These are phyloP conservation scores for Pagetopsis macropterus DNA, from an alignment of 2,797 vertebrate genomes.

Conservation along the genomic window DNA sequence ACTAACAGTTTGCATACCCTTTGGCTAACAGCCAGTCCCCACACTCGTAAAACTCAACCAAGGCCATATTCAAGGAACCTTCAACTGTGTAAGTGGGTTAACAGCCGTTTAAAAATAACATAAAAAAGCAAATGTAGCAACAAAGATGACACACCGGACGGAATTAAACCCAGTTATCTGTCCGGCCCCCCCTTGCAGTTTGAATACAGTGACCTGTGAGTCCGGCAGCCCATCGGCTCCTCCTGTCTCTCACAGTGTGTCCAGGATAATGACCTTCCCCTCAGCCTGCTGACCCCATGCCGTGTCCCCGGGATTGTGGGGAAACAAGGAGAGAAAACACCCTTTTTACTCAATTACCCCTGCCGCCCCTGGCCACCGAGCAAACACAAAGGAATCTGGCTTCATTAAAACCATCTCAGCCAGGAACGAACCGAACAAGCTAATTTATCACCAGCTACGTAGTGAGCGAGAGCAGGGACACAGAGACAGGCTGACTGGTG, in stretches of 20 bases:
- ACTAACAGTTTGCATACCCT: conserved; percentile 32
- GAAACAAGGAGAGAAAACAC: conserved; percentile 84
- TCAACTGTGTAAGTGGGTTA: conserved; percentile 19
- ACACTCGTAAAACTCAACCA: conserved; percentile 34
- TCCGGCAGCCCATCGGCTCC: conserved; percentile 78
- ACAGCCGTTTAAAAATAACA: conserved; percentile 22
- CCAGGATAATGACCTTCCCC: conserved; percentile 85
- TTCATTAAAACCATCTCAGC: conserved; percentile 94
- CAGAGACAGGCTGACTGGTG: conserved; percentile 14
- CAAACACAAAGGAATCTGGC: conserved; percentile 91
- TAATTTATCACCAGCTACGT: conserved; percentile 85
- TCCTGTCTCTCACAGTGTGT: conserved; percentile 84
- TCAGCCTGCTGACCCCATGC: conserved; percentile 85
- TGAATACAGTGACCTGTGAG: conserved; percentile 82
- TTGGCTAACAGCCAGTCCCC: conserved; percentile 15
- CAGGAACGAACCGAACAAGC: conserved; percentile 88
- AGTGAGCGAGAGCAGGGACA: conserved; percentile 19
- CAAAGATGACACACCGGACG: conserved; percentile 34
- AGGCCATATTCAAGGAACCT: conserved; percentile 11
- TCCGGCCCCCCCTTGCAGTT: conserved; percentile 58
- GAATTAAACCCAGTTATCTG: conserved; percentile 64
- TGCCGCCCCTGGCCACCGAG: conserved; percentile 85
- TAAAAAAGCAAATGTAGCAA: conserved; percentile 4
- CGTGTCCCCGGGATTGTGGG: conserved; percentile 85
- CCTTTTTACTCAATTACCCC: conserved; percentile 97